These are phyloP conservation scores for Sebastes jordani DNA, from an alignment of 2,797 vertebrate genomes.

Conservation along the genomic window DNA sequence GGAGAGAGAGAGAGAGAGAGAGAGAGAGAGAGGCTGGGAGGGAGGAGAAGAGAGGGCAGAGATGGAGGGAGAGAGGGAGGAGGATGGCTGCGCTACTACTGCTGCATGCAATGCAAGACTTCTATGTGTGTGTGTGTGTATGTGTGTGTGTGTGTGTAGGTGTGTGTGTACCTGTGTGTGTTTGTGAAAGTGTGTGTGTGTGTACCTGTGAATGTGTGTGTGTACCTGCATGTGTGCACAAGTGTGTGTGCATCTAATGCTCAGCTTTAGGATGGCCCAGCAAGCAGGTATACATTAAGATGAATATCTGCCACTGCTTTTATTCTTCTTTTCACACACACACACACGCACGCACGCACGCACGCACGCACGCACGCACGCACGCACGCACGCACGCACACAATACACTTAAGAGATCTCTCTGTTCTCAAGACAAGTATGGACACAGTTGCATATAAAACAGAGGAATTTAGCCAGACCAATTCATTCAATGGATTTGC, in stretches of 20 bases:
- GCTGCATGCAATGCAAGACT: constrained; percentile 56
- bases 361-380: neutral
- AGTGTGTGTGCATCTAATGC: neutral
- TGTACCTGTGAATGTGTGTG: neutral
- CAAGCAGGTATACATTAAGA: constrained; percentile 57
- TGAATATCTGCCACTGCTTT: neutral
- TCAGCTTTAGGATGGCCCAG: constrained; percentile 44
- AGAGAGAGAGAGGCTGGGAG: neutral
- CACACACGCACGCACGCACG: neutral
- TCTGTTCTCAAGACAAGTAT: neutral
- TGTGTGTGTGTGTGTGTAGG: neutral
- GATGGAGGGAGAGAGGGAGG: constrained; percentile 21
- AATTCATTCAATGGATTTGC: neutral
- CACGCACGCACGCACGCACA: neutral
- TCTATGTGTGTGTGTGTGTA: constrained; percentile 1
- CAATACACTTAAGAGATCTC: neutral
- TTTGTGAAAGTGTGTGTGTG: neutral
- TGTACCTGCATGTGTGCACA: constrained; percentile 1
- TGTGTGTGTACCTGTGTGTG: neutral
- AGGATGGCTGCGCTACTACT: constrained; percentile 58
- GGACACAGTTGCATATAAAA: neutral
- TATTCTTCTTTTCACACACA: neutral
- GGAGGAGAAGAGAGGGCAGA: constrained; percentile 15
- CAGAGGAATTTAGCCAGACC: neutral
- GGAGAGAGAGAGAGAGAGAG: neutral